Evolutionary conservation across 2,113 vertebrate species (phyloP).

Genomic region (Notechis scutatus): DNA sequence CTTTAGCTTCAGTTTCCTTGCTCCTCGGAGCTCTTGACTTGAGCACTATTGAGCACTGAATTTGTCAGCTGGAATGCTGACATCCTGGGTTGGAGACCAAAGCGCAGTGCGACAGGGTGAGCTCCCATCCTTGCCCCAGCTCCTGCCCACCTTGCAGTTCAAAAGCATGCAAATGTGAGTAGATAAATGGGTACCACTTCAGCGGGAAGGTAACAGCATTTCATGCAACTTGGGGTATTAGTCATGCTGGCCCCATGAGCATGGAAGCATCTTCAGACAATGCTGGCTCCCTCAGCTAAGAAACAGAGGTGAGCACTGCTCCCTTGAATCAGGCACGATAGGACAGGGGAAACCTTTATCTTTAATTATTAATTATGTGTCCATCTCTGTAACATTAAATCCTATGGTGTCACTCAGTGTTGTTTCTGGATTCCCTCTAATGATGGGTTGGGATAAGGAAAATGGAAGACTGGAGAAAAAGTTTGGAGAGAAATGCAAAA

Average conservation of each 20-base stretch:
- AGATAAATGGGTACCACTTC: neutral
- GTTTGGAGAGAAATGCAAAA: neutral
- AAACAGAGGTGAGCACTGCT: neutral
- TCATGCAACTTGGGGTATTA: neutral
- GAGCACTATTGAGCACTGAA: neutral
- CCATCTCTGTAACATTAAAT: neutral
- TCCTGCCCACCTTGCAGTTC: no score
- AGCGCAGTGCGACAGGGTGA: no score
- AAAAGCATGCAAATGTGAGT: no score
- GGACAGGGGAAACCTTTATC: neutral
- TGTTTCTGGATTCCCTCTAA: neutral
- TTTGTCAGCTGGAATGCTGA: no score
- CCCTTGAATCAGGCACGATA: neutral
- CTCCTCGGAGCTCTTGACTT: neutral
- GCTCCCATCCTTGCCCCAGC: no score
- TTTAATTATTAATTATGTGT: neutral
- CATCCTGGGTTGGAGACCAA: no score
- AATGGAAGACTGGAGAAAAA: neutral
- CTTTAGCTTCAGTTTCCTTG: neutral
- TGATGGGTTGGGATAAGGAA: neutral
- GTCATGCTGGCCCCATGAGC: neutral
- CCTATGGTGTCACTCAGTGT: neutral
- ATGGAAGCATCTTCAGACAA: neutral
- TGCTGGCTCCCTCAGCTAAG: neutral
- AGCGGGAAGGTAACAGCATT: neutral